Percentiles rank a stretch among this genome's conserved stretches.
These are phyloP conservation scores for Lacerta viridis DNA, from an alignment of 2,797 vertebrate species.

Conservation along the genomic window DNA sequence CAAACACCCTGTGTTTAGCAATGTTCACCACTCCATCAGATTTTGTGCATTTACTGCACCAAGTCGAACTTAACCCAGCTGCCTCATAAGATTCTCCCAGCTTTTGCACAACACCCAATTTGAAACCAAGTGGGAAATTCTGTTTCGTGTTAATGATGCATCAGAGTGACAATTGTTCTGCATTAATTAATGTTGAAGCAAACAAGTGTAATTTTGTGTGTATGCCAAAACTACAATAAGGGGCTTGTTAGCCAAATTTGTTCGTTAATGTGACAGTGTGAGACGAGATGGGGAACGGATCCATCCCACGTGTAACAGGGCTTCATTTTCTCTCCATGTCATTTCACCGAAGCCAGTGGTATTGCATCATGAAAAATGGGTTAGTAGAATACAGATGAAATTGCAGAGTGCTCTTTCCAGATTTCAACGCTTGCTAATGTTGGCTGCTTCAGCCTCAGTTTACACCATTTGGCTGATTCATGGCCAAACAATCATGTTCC, in stretches of 20 bases:
- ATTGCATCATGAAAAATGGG: constrained; percentile 34
- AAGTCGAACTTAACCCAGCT: background rate
- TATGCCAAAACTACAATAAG: constrained; percentile 42
- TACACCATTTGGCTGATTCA: constrained; percentile 28
- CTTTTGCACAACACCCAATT: background rate
- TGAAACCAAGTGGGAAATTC: constrained; percentile 17
- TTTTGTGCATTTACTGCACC: background rate
- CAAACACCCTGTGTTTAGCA: background rate
- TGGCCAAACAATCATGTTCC: constrained; percentile 35
- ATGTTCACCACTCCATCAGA: background rate
- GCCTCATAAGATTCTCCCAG: background rate
- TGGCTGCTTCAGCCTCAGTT: constrained; percentile 30
- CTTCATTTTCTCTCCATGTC: constrained; percentile 30
- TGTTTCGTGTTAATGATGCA: constrained; percentile 26
- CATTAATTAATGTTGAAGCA: constrained; percentile 25
- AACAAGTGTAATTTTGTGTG: constrained; percentile 32
- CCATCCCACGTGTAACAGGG: constrained; percentile 7
- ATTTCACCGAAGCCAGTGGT: constrained; percentile 17
- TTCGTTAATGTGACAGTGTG: constrained; percentile 24
- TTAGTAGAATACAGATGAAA: constrained; percentile 43
- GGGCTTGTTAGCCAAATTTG: constrained; percentile 35
- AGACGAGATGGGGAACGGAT: constrained; percentile 11
- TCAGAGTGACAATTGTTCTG: constrained; percentile 29
- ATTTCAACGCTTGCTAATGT: constrained; percentile 21
- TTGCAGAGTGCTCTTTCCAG: constrained; percentile 31